Base-by-base conservation (phyloP, 1,140 invertebrate genomes). In the Drosophila ohnishii region DNA sequence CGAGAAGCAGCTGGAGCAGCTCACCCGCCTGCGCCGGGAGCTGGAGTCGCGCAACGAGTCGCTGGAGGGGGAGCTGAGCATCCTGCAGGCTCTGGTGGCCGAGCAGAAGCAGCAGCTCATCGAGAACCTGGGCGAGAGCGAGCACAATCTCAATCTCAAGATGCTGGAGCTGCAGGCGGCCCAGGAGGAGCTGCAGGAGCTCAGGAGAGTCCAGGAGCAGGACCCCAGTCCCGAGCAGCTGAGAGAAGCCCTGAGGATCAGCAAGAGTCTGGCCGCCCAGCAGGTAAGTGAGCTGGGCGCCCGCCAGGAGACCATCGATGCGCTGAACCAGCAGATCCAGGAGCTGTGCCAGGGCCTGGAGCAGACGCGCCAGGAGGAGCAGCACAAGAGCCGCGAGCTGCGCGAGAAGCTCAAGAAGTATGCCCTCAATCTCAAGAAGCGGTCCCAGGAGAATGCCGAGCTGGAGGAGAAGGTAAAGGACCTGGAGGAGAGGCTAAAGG, bases 351-450 rank as follows among this genome's bases (percentile, higher is more conserved):
- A 83, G 42, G 59, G 65, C 2, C 63, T 90, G 14, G 84, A 92
- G 8, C 50, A 69, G 7, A 16, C 47, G 9, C 55, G 63, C 10
- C 53, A 59, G 14, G 71, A 75, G 40, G 61, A 75, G 16, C 73
- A 75, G 55, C 28, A 19, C 5, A 75, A 75, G 34, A 63, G 69
- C 91, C 79, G 86, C 84, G 87, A 93, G 60, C 51, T 82, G 45
- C 82, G 95, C 28, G 95, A 96, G 56, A 96, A 96, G 91, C 93
- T 96, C 88, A 96, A 96, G 77, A 96, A 96, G 73, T 94, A 95
- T 74, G 95, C 95, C 3, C 92, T 94, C 0, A 96, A 94, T 79
- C 92, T 96, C 9, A 96, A 96, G 83, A 96, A 96, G 75, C 96
- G 96, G 85, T 92, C 93, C 0, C 74, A 92, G 19, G 91, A 94